Conservation (phyloP, 2,113 vertebrate species). For the Urocolius indicus region DNA sequence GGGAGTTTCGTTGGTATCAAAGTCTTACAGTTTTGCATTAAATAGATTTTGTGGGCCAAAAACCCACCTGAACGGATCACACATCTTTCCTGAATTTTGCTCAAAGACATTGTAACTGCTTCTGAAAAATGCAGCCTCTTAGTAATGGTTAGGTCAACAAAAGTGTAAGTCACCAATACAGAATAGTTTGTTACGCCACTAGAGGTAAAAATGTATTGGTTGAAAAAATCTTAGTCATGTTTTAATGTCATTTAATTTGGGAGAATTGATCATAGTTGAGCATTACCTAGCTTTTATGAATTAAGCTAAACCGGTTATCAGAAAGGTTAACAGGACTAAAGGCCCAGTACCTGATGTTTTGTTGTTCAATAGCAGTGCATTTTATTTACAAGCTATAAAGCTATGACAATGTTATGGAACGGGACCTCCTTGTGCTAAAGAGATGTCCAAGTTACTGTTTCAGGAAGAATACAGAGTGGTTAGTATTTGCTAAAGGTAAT, state of each 20-base stretch:
- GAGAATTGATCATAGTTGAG: background rate
- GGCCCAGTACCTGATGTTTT: background rate
- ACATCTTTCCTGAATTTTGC: background rate
- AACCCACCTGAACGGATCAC: background rate
- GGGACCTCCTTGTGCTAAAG: background rate
- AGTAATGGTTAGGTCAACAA: background rate
- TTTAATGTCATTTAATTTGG: background rate
- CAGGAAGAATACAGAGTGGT: background rate
- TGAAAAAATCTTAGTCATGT: background rate
- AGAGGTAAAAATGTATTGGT: background rate
- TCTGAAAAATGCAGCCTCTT: background rate
- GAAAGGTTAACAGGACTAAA: background rate
- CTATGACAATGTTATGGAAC: background rate
- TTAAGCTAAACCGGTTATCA: background rate
- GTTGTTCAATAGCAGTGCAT: background rate
- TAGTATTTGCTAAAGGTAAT: background rate
- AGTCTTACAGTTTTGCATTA: background rate
- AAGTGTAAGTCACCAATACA: background rate
- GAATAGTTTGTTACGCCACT: background rate
- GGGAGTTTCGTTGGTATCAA: conserved; percentile 44
- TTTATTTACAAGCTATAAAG: background rate
- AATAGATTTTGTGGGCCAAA: background rate
- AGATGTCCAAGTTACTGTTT: background rate
- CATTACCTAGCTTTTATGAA: background rate
- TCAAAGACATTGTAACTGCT: background rate